phyloP scores from a whole-genome alignment of 2,113 vertebrate genomes.

The Mus pahari region DNA sequence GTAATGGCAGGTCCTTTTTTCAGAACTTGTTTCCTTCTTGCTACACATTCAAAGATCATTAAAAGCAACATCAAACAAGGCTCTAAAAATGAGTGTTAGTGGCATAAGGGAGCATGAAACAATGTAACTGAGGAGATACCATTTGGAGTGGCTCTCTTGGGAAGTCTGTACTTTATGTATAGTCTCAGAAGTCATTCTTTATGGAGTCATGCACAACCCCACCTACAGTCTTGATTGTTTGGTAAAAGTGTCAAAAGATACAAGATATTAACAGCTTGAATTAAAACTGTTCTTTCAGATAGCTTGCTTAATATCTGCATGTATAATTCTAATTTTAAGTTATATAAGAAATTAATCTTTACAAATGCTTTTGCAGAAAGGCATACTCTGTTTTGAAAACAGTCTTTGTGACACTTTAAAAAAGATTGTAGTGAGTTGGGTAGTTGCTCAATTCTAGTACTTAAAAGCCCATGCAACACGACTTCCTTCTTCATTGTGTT shows the following conservation, averaged over 20 bases:
- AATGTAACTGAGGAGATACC: background rate
- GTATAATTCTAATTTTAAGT: background rate
- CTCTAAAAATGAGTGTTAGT: background rate
- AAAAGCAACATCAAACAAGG: background rate
- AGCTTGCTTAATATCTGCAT: constrained; percentile 20
- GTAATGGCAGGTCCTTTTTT: background rate
- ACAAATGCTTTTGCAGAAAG: background rate
- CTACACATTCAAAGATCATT: background rate
- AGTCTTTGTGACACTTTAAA: background rate
- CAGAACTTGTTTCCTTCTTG: background rate
- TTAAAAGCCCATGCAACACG: background rate
- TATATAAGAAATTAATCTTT: background rate
- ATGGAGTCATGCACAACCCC: background rate
- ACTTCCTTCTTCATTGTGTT: background rate
- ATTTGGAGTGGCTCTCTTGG: constrained; percentile 47
- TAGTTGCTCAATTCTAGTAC: background rate
- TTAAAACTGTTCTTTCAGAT: constrained; percentile 19
- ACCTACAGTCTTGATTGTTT: background rate
- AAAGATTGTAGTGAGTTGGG: background rate
- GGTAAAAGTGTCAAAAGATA: background rate
- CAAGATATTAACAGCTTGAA: background rate
- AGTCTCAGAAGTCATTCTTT: constrained; percentile 4
- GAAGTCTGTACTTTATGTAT: background rate
- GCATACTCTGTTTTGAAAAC: background rate
- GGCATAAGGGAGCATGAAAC: background rate